Base-by-base conservation (phyloP, 2,113 vertebrate genomes). In the Acinonyx jubatus region DNA sequence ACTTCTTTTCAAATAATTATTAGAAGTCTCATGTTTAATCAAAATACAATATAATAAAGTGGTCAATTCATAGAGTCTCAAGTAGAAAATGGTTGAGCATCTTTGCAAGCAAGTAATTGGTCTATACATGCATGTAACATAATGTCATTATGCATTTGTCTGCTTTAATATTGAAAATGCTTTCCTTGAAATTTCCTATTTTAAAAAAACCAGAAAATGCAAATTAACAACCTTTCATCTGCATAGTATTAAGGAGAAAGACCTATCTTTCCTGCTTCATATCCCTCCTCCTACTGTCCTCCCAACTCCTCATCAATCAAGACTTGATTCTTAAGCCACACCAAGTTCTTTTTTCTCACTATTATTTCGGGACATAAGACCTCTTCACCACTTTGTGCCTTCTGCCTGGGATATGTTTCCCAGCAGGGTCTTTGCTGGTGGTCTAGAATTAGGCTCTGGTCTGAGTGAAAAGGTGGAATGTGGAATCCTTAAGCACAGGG, bases 1-100 rank as follows among this genome's bases (percentile, higher is more conserved):
- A 27, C 19, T 71, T 89, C 63, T 91, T 96, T 94, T 48, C 27
- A 79, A 9, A 38, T 57, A 95, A 86, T 63, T 91, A 61, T 89
- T 81, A 45, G 27, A 68, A 93, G 50, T 85, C 48, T 90, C 19
- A 19, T 73, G 29, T 74, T 89, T n/a, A 4, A 73, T 74, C 52
- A 69, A 94, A 83, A 95, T 73, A 41, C n/a, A 45, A 2, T 83
- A 5, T 33, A 52, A 76, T 52, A 12, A 83, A 82, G 33, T 27
- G 10, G 6, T 21, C 13, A 50, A 1, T 50, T 95, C 38, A 61
- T 1, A 76, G 19, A 91, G 23, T 94, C 18, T 90, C n/a, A 52
- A 82, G 19, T 65, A 92, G 68, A 69, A 96, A 96, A 84, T 68
- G 12, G n/a, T 69, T 91, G 16, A 33, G 16, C 10, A 96, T 68